Conservation (phyloP, 2,888 invertebrate genomes). For the Chrysolina americana region DNA sequence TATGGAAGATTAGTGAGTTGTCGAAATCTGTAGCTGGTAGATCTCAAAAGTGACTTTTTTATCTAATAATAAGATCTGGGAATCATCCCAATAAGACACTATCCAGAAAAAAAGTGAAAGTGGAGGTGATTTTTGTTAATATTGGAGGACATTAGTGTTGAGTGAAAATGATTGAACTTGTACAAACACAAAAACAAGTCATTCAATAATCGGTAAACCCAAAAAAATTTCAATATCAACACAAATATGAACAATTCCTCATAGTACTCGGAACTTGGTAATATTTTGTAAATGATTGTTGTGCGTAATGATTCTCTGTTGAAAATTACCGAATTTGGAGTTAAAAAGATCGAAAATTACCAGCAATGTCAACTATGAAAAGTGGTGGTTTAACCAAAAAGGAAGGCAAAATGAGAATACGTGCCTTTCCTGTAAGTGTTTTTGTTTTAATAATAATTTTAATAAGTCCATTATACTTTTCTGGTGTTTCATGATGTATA, state of each 20-base stretch:
- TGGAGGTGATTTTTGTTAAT: slow-evolving; percentile 43
- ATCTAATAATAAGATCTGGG: slow-evolving; percentile 19
- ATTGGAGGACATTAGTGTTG: slow-evolving; percentile 44
- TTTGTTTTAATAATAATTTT: slow-evolving; percentile 23
- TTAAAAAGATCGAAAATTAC: slow-evolving; percentile 50
- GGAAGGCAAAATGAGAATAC: slow-evolving; percentile 97
- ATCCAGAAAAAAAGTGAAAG: slow-evolving; percentile 44
- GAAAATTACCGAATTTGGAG: slow-evolving; percentile 62
- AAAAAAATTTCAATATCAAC: slow-evolving; percentile 40
- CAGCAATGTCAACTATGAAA: slow-evolving; percentile 76
- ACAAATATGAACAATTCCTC: slow-evolving; percentile 47
- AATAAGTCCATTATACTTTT: not conserved
- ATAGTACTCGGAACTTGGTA: slow-evolving; percentile 41
- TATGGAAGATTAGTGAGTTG: slow-evolving; percentile 39
- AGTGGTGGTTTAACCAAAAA: slow-evolving; percentile 85
- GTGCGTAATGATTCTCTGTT: slow-evolving; percentile 48
- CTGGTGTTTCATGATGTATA: slow-evolving; percentile 1
- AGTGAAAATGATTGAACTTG: slow-evolving; percentile 53
- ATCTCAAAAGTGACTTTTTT: slow-evolving; percentile 29
- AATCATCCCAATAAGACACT: slow-evolving; percentile 19
- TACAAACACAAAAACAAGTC: slow-evolving; percentile 54
- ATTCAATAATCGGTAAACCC: slow-evolving; percentile 46
- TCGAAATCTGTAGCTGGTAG: slow-evolving; percentile 42
- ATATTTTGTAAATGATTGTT: slow-evolving; percentile 46
- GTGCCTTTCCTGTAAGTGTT: slow-evolving; percentile 95